phyloP scores from a whole-genome alignment of 1,140 invertebrate species.

The Rhyzopertha dominica region DNA sequence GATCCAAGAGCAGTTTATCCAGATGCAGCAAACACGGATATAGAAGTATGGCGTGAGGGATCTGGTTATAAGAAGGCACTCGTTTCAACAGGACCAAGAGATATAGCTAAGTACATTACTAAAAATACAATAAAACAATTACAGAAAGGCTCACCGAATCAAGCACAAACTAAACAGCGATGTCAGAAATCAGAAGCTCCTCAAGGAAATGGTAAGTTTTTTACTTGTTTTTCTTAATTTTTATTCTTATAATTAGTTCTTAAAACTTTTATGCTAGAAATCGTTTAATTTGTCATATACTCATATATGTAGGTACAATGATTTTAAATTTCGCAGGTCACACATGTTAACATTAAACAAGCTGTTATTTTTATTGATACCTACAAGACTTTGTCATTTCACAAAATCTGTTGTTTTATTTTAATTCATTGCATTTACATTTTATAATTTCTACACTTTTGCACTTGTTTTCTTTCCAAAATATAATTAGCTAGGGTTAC shows the following conservation, averaged over 20 bases:
- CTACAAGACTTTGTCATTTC: no score
- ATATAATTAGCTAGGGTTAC: no score
- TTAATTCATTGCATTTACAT: no score
- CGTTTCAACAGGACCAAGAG: slow-evolving; percentile 49
- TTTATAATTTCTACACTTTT: no score
- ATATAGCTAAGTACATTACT: slow-evolving; percentile 39
- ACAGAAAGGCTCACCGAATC: slow-evolving; percentile 16
- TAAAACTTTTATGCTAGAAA: no score
- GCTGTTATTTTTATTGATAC: no score
- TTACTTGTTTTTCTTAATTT: background rate
- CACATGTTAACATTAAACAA: no score
- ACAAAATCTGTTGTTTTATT: no score
- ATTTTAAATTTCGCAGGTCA: no score
- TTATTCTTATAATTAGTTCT: background rate
- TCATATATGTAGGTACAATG: no score
- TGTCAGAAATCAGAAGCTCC: slow-evolving; percentile 37
- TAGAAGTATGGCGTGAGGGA: slow-evolving; percentile 69
- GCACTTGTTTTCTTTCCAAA: no score
- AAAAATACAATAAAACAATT: slow-evolving; percentile 29
- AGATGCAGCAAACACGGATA: slow-evolving; percentile 62
- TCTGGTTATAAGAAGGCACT: slow-evolving; percentile 63
- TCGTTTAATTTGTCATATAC: no score
- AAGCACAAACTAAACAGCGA: slow-evolving; percentile 26
- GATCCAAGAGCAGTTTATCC: slow-evolving; percentile 56
- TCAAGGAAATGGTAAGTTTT: slow-evolving; percentile 24